These are phyloP conservation scores for Dioctria linearis DNA, from an alignment of 2,888 invertebrate species.

Conservation along the genomic window DNA sequence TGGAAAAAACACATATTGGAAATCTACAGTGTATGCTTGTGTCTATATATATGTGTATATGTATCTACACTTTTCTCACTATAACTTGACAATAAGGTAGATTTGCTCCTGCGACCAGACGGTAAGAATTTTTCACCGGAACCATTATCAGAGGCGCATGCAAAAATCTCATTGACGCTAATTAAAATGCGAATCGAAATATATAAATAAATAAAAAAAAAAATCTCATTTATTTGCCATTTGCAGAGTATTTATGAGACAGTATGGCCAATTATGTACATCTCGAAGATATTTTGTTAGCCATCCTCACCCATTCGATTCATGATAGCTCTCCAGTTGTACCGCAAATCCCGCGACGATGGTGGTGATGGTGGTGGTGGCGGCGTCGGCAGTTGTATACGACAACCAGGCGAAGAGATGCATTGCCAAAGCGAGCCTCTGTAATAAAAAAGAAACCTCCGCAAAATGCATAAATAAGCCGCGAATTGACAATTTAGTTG, in stretches of 20 bases:
- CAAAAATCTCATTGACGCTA: constrained; percentile 52
- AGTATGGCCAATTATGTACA: constrained; percentile 55
- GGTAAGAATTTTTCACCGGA: constrained; percentile 28
- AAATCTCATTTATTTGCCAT: constrained; percentile 53
- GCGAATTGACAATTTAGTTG: constrained; percentile 50
- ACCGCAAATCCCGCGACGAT: too few species aligned
- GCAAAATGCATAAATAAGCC: constrained; percentile 51
- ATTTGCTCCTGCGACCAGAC: neutral
- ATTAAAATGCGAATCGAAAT: constrained; percentile 58
- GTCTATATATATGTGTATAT: too few species aligned
- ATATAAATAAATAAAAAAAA: constrained; percentile 55
- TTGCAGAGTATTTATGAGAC: constrained; percentile 51
- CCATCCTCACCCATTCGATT: constrained; percentile 36
- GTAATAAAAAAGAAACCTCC: constrained; percentile 35
- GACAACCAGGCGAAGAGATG: constrained; percentile 8
- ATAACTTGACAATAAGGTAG: constrained; percentile 30
- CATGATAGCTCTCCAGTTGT: neutral
- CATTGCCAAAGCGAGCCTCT: constrained; percentile 25
- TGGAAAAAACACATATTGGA: too few species aligned
- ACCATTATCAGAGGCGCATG: constrained; percentile 38
- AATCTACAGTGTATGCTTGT: too few species aligned
- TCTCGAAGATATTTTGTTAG: constrained; percentile 36
- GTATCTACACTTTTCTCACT: constrained; percentile 22
- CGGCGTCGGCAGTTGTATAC: neutral
- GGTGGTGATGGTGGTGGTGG: too few species aligned